A percentile compares a stretch with the other conserved stretches of the same genome.
These are phyloP conservation scores for Lobophora halterata DNA, from an alignment of 2,888 invertebrate species.

Conservation along the genomic window DNA sequence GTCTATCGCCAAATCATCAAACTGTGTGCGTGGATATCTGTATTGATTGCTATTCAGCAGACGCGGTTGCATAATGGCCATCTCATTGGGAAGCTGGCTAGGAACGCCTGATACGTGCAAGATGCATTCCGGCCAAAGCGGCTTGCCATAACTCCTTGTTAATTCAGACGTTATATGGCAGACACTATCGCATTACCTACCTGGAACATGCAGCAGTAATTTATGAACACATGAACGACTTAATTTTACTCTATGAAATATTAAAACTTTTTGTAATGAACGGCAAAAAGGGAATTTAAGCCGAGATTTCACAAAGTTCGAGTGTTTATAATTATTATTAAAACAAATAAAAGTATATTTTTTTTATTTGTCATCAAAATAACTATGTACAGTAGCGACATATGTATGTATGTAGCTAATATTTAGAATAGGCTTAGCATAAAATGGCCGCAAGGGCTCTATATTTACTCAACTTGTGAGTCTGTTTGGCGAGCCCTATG, in stretches of 20 bases:
- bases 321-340: too few species aligned
- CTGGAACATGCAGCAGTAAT: slow-evolving; percentile 14
- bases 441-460: too few species aligned
- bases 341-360: too few species aligned
- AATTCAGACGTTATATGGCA: slow-evolving; percentile 25
- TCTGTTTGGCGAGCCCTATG: too few species aligned
- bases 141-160: slow-evolving; percentile 28
- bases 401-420: too few species aligned
- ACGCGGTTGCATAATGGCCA: slow-evolving; percentile 26
- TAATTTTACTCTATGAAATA: slow-evolving; percentile 15
- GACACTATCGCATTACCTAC: slow-evolving; percentile 21
- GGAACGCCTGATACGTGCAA: slow-evolving; percentile 25
- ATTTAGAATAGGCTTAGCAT: too few species aligned
- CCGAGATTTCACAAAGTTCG: too few species aligned
- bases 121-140: slow-evolving; percentile 29
- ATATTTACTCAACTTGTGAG: too few species aligned
- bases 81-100: slow-evolving; percentile 25
- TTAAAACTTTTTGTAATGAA: slow-evolving; percentile 15
- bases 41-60: slow-evolving; percentile 23
- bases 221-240: slow-evolving; percentile 15
- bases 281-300: slow-evolving; percentile 9
- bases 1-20: slow-evolving; percentile 12
- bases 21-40: slow-evolving; percentile 7
- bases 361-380: too few species aligned
- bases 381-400: too few species aligned